Percentiles rank a stretch among this genome's conserved stretches.
phyloP scores from a whole-genome alignment of 2,113 vertebrate species.

The Trochalopteron elliotii region DNA sequence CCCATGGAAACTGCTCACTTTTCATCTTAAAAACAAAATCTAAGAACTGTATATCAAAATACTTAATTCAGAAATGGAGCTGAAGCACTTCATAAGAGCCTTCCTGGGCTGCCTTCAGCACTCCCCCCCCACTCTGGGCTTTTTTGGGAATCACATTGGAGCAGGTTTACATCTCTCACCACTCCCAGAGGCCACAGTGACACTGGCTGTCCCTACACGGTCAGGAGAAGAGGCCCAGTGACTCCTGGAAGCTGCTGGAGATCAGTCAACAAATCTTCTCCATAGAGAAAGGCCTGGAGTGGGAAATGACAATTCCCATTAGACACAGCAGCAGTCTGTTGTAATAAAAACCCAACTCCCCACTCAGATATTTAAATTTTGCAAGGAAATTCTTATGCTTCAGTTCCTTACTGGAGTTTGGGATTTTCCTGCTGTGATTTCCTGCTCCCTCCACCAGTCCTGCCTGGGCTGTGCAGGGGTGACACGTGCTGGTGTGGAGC shows the following conservation, averaged over 20 bases:
- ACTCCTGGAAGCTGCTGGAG: not conserved
- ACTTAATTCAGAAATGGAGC: not conserved
- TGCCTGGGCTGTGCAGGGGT: not conserved
- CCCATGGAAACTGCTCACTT: not conserved
- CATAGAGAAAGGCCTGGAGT: not conserved
- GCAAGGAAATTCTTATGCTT: not conserved
- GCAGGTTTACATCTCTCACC: not conserved
- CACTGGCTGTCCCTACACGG: fast-evolving
- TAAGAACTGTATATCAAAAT: not conserved
- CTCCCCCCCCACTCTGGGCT: not conserved
- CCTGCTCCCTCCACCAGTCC: not conserved
- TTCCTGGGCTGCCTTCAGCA: not conserved
- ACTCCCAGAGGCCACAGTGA: not conserved
- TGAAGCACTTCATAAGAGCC: not conserved
- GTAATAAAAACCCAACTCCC: not conserved
- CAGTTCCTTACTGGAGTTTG: not conserved
- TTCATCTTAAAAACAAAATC: not conserved
- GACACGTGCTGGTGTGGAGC: not conserved
- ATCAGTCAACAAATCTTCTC: not conserved
- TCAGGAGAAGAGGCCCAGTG: not conserved
- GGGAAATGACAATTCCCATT: not conserved
- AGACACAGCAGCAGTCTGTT: not conserved
- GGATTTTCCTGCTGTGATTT: not conserved
- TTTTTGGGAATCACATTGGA: not conserved
- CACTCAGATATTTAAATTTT: not conserved